Evolutionary conservation across 2,113 vertebrate species (phyloP).

Genomic region (Hippoglossus stenolepis): DNA sequence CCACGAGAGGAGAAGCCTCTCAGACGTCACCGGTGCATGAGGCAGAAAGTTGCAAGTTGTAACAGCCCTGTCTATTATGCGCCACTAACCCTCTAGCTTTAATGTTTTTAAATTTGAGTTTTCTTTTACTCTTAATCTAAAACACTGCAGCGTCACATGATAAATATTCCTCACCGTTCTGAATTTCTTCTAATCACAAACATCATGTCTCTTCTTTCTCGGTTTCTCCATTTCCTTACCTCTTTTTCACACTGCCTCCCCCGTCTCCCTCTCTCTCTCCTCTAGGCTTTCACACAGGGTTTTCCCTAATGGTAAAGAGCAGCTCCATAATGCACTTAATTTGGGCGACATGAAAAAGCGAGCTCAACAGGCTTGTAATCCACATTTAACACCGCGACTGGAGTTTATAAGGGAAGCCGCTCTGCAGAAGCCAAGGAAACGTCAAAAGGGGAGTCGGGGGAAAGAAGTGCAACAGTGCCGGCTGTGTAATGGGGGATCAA

Average conservation of each 20-base stretch:
- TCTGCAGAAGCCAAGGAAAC: conserved; percentile 70
- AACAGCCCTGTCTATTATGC: background rate
- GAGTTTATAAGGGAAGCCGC: conserved; percentile 64
- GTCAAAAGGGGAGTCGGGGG: conserved; percentile 38
- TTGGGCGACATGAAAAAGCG: conserved; percentile 67
- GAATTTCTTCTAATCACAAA: background rate
- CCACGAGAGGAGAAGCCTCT: background rate
- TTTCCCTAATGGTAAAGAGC: conserved; percentile 62
- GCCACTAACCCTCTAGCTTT: background rate
- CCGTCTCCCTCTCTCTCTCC: conserved; percentile 2
- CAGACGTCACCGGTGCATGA: background rate
- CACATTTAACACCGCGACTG: conserved; percentile 72
- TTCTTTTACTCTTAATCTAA: background rate
- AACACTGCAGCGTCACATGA: background rate
- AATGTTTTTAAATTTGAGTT: background rate
- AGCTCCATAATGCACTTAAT: conserved; percentile 65
- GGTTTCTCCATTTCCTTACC: background rate
- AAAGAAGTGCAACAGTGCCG: conserved; percentile 55
- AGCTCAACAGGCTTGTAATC: conserved; percentile 73
- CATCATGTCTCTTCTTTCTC: background rate
- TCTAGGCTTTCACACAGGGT: conserved; percentile 28
- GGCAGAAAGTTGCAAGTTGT: background rate
- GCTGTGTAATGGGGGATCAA: conserved; percentile 79
- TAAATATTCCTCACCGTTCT: background rate
- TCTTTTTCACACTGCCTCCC: background rate